phyloP scores from a whole-genome alignment of 2,113 vertebrate species.

The Choloepus hoffmanni region DNA sequence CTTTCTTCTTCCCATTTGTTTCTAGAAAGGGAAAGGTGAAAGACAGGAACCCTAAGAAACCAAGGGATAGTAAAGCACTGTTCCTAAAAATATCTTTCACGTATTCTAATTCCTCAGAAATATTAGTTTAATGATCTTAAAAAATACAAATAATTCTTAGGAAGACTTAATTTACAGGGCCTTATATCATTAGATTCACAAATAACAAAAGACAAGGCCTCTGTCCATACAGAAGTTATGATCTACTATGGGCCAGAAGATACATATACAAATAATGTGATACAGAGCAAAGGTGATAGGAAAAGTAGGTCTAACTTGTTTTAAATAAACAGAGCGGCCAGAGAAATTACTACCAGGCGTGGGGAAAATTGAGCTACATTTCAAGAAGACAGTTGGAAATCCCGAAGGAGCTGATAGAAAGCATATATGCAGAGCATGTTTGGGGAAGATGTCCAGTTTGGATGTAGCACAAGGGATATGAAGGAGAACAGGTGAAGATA shows the following conservation, averaged over 20 bases:
- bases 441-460: not conserved
- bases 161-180: not conserved
- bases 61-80: not conserved
- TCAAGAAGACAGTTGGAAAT: not conserved
- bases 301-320: not conserved
- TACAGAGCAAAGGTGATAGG: constrained; percentile 29
- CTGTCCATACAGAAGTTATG: constrained; percentile 54
- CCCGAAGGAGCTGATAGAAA: not conserved
- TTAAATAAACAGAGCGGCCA: not conserved
- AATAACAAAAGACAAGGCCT: constrained; percentile 32
- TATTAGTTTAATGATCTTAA: not conserved
- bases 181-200: constrained; percentile 8
- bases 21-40: not conserved
- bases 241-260: not conserved
- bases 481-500: not conserved
- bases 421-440: not conserved
- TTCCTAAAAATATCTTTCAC: constrained; percentile 45
- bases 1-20: not conserved
- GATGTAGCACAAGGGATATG: not conserved
- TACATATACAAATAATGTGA: not conserved
- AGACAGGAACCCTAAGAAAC: not conserved
- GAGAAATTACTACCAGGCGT: not conserved
- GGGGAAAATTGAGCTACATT: not conserved
- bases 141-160: constrained; percentile 22
- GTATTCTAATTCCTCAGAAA: not conserved